Evolutionary conservation across 2,113 vertebrate genomes (phyloP).

Genomic region (Alouatta palliata): DNA sequence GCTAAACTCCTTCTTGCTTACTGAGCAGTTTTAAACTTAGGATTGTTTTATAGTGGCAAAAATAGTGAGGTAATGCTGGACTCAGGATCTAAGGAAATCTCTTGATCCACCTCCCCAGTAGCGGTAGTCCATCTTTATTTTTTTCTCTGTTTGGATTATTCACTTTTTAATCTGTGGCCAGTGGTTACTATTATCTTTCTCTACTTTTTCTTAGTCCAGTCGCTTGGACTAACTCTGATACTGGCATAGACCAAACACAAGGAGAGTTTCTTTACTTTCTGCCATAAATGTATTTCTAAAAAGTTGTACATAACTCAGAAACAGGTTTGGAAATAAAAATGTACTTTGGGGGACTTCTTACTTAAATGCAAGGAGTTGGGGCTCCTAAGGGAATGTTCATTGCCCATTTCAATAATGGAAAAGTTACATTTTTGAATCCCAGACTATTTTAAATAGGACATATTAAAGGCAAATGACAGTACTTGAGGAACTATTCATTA

Average conservation of each 20-base stretch:
- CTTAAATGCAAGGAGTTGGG: not conserved
- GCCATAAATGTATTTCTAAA: not conserved
- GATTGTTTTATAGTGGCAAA: not conserved
- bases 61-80: not conserved
- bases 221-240: not conserved
- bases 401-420: not conserved
- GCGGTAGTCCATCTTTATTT: not conserved
- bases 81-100: not conserved
- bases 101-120: not conserved
- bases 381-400: not conserved
- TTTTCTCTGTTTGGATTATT: not conserved
- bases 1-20: not conserved
- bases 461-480: not conserved
- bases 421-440: not conserved
- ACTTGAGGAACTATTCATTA: not conserved
- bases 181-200: not conserved
- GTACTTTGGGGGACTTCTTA: not conserved
- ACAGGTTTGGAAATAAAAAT: not conserved
- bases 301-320: not conserved
- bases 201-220: not conserved
- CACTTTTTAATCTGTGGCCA: not conserved
- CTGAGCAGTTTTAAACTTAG: not conserved
- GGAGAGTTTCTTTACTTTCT: not conserved
- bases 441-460: not conserved
- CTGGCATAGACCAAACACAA: not conserved